Evolutionary conservation across 1,140 invertebrate species (phyloP).

Genomic region (Hermatobates lingyangjiaoensis): DNA sequence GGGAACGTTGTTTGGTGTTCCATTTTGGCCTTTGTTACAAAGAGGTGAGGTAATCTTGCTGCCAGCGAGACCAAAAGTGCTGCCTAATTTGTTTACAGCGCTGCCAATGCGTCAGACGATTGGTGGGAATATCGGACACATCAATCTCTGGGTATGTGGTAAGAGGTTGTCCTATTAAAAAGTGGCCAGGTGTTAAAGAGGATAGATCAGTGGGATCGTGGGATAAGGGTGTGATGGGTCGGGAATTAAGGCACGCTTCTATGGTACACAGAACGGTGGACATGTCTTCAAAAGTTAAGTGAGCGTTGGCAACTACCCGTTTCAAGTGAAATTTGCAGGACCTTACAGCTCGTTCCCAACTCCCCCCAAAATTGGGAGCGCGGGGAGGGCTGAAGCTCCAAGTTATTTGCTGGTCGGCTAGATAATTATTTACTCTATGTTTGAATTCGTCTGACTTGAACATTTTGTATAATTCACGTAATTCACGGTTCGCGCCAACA

Average conservation of each 20-base stretch:
- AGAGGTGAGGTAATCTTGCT: too few species aligned
- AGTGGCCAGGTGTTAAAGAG: background rate
- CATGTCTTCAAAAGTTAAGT: slow-evolving; percentile 19
- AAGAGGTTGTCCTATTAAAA: background rate
- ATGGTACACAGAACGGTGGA: slow-evolving; percentile 17
- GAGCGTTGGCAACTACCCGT: background rate
- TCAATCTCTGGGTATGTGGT: slow-evolving; percentile 16
- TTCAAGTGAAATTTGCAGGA: background rate
- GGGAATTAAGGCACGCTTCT: slow-evolving; percentile 19
- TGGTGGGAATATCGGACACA: slow-evolving; percentile 13
- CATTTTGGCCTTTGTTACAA: too few species aligned
- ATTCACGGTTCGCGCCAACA: slow-evolving; percentile 18
- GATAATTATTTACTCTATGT: background rate
- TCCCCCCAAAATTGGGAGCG: slow-evolving; percentile 5
- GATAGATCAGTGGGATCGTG: slow-evolving; percentile 3
- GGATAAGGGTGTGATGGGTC: slow-evolving; percentile 12
- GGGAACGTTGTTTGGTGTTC: too few species aligned
- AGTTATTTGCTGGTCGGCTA: background rate
- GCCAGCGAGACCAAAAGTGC: slow-evolving; percentile 12
- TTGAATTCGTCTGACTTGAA: slow-evolving; percentile 7
- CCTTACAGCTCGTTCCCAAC: background rate
- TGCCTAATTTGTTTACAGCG: slow-evolving; percentile 8
- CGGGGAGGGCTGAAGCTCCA: background rate
- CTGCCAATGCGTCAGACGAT: slow-evolving; percentile 1
- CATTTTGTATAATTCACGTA: slow-evolving; percentile 8